Base-by-base conservation (phyloP, 2,113 vertebrate species). In the Anser brachyrhynchus region DNA sequence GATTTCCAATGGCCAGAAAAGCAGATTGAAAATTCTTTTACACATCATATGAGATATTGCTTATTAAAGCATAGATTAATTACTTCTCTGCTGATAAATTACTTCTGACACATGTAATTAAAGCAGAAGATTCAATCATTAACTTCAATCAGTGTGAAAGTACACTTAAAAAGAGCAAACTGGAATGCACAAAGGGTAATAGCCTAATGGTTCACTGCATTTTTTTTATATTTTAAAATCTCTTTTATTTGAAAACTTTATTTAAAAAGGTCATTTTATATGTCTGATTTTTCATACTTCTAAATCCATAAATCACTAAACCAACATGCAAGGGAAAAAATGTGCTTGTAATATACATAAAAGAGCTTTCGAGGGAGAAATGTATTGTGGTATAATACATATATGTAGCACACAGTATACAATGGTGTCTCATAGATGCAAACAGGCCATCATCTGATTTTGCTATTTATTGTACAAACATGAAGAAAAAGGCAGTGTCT, bases 11-110 rank as follows among this genome's bases (percentile, higher is more conserved):
- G 64, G 25, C 31, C 66, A 89, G 58, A 84, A 83, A 69, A 91
- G 12, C 43, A 85, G 75, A 95, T 94, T 84, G 76, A 91, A 86
- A 78, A 80, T 82, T 67, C 26, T 77, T 87, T 73, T 96, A 87
- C 71, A 93, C 86, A 92, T 96, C 83, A 80, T 83, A 76, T 57
- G 41, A 87, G 59, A 72, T 85, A 93, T 71, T 93, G 49, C 75
- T 97, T 96, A 95, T 95, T 97, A 97, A 97, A 89, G 31, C 49
- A 72, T 1, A 7, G 41, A 97, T 96, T 95, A 97, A 96, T 92
- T 97, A 95, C 39, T 96, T 96, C 13, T 92, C 73, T 43, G 59
- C 66, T 96, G 92, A 97, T 90, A 95, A 96, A 97, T 96, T 97
- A 94, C 51, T 97, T 97, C 37, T 97, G 96, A 95, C 90, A 94